Conservation (phyloP, 2,797 vertebrate genomes). For the Schizopygopsis pylzovi region DNA sequence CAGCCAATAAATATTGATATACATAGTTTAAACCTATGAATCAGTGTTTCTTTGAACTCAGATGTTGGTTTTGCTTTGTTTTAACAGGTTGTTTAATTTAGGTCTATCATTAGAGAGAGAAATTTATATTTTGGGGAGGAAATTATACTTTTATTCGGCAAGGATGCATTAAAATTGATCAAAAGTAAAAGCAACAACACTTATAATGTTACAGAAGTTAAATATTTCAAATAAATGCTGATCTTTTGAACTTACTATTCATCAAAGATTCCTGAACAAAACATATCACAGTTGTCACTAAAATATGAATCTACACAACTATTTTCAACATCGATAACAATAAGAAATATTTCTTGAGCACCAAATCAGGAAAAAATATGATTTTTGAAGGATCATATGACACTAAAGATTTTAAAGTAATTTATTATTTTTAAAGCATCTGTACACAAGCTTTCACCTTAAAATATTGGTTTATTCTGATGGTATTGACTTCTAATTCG, state of each 20-base stretch:
- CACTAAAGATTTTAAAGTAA: not conserved
- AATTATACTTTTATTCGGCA: not conserved
- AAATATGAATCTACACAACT: not conserved
- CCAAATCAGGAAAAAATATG: not conserved
- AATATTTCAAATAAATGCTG: not conserved
- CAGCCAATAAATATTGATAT: slow-evolving; percentile 79
- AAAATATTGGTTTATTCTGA: not conserved
- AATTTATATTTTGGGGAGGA: not conserved
- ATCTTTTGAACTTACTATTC: not conserved
- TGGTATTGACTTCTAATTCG: not conserved
- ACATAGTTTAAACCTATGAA: slow-evolving; percentile 60
- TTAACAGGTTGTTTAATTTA: not conserved
- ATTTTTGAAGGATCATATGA: not conserved
- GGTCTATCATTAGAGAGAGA: not conserved
- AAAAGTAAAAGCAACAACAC: not conserved
- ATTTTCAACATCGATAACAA: not conserved
- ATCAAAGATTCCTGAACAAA: not conserved
- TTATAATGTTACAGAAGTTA: not conserved
- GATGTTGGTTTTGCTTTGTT: not conserved
- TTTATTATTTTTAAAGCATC: not conserved
- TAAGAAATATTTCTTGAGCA: not conserved
- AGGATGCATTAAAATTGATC: not conserved
- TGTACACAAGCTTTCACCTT: not conserved
- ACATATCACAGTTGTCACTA: not conserved
- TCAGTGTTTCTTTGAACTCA: slow-evolving; percentile 38